Percentiles rank a stretch among this genome's conserved stretches.
phyloP scores from a whole-genome alignment of 2,113 vertebrate genomes.

The Suncus etruscus region DNA sequence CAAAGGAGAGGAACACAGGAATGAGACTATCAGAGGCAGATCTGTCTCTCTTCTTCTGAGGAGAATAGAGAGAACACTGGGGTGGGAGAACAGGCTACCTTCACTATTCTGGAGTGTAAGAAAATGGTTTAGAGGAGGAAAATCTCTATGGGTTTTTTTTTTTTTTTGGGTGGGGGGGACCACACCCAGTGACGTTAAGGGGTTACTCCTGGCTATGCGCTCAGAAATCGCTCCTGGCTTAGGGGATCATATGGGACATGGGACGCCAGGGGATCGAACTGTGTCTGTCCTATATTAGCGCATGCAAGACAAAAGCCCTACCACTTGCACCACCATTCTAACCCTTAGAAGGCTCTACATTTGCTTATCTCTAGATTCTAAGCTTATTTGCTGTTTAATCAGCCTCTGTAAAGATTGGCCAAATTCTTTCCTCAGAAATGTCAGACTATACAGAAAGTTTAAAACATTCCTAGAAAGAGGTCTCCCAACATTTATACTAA shows the following conservation, averaged over 20 bases:
- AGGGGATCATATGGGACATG: too few relatives aligned
- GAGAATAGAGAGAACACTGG: background rate
- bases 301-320: too few relatives aligned
- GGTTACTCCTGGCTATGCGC: too few relatives aligned
- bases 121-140: conserved; percentile 7
- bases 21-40: background rate
- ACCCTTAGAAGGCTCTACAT: background rate
- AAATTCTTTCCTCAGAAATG: background rate
- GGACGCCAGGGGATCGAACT: too few relatives aligned
- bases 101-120: background rate
- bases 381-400: conserved; percentile 17
- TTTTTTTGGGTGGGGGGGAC: too few relatives aligned
- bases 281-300: too few relatives aligned
- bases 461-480: conserved; percentile 34
- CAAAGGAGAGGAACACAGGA: background rate
- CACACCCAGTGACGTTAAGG: too few relatives aligned
- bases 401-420: conserved; percentile 11
- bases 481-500: conserved; percentile 22
- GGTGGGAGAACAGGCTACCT: background rate
- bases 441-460: background rate
- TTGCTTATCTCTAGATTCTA: conserved; percentile 41
- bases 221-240: too few relatives aligned
- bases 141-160: conserved; percentile 19
- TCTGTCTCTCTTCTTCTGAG: too few relatives aligned
- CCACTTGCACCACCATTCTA: too few relatives aligned